Base-by-base conservation (phyloP, 2,113 vertebrate species). In the Dascyllus trimaculatus region DNA sequence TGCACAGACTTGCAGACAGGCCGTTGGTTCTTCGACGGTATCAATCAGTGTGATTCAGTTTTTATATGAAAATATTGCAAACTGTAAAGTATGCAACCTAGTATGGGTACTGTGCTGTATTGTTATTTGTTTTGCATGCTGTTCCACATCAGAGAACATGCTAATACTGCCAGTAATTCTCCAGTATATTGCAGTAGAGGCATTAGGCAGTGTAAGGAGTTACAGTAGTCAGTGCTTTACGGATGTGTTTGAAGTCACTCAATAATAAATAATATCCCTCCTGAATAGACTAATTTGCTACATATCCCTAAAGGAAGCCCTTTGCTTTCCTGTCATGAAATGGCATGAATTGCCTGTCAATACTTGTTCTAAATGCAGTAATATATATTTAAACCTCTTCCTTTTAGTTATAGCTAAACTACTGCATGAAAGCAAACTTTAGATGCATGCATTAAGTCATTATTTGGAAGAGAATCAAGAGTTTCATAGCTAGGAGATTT, bases 381-480 rank as follows among this genome's bases (percentile, higher is more conserved):
- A 18, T 70, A 29, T 70, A 29, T 51, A 65, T 80, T 66, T 61
- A 14, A 40, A 67, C 24, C 0, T 24, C 49, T 75, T 71, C 26
- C 29, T 45, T 66, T 40, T 21, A 48, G 3, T n/a, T 26, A 11
- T 35, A 15, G n/a, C 14, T 49, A 17, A 40, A 51, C 13, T 25
- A 57, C 49, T 43, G 72, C 73, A 56, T 77, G 11, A 74, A 64
- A 64, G 57, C 40, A 53, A 29, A 26, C 68, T 19, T 21, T 18
- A 1, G 21, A 63, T 40, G 22, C 25, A 25, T 58, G 58, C 15
- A 54, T 71, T n/a, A 25, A 59, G 54, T 45, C 24, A 32, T 22
- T 58, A 15, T 59, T 57, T 51, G 21, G 21, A 49, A 72, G 29
- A 4, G 32, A 35, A 38, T 49, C 49, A 49, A 40, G 25, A 43